A percentile compares a stretch with the other conserved stretches of the same genome.
Conservation (phyloP, 1,140 invertebrate genomes). For the Panagrolaimus sp. region DNA sequence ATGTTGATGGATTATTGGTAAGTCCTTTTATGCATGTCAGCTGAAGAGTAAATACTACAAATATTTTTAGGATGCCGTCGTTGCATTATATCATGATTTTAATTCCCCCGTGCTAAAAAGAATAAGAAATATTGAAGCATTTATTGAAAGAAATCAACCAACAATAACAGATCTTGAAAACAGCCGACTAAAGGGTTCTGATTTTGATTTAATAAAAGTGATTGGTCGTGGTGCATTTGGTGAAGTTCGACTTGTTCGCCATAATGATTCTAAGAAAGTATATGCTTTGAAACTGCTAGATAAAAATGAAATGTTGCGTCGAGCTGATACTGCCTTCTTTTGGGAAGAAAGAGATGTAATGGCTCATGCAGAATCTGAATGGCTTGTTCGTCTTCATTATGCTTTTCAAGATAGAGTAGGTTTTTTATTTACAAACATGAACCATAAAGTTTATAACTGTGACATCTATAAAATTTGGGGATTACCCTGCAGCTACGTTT, state of each 20-base stretch:
- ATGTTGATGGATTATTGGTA: constrained; percentile 50
- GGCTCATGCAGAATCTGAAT: constrained; percentile 96
- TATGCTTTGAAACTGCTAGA: constrained; percentile 98
- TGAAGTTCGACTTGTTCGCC: constrained; percentile 92
- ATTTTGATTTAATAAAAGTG: constrained; percentile 92
- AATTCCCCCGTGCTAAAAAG: constrained; percentile 86
- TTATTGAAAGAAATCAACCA: constrained; percentile 64
- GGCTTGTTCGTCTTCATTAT: constrained; percentile 93
- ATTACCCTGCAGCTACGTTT: no score
- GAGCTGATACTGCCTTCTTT: constrained; percentile 97
- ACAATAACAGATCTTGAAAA: constrained; percentile 68
- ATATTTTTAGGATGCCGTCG: constrained; percentile 74
- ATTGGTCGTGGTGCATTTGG: constrained; percentile 97
- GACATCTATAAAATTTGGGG: no score
- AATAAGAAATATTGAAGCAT: constrained; percentile 95
- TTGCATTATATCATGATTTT: constrained; percentile 87
- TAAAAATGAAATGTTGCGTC: constrained; percentile 97
- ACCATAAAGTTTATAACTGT: no score
- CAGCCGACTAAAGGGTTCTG: constrained; percentile 85
- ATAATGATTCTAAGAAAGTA: constrained; percentile 80
- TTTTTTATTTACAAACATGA: no score
- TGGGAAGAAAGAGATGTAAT: constrained; percentile 99
- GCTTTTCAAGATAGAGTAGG: constrained; percentile 70
- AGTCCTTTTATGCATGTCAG: no score
- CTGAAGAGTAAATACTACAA: neutral